Base-by-base conservation (phyloP, 2,797 vertebrate genomes). In the Tinamus major region DNA sequence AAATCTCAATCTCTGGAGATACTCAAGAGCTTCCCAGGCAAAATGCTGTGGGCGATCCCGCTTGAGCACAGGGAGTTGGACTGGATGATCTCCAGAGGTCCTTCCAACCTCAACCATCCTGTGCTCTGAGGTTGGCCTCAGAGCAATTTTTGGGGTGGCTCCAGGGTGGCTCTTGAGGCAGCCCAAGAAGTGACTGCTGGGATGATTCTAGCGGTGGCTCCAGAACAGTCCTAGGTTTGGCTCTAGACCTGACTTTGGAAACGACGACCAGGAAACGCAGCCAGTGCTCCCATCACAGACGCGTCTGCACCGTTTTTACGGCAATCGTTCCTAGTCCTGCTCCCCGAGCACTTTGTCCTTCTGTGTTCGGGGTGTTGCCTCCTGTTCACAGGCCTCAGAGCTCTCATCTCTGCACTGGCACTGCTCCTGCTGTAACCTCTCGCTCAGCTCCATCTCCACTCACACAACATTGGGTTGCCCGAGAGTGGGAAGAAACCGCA, bases 401-500 rank as follows among this genome's bases (percentile, higher is more conserved):
- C 21, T 75, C 31, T 20, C 37, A 33, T 23, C 49, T 64, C 42
- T 10, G 42, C 49, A 17, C 35, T 42, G 53, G 56, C 13, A 11
- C 37, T 75, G 49, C 51, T 69, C 31, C n/a, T 2, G 2, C 44
- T 24, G 14, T 39, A 10, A 0, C 56, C 33, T 69, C 33, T 46
- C 19, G 26, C 16, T 27, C 10, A 31, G 68, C 48, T 69, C 16
- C 26, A 24, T 37, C 80, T 53, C 49, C 29, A 9, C 44, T 48
- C 56, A 26, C 0, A 4, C 49, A 59, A 6, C 10, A 58, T 0
- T 24, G 56, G 18, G 49, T 31, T 27, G 33, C 39, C 13, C 10
- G 1, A 37, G 53, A 41, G 41, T 62, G 46, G 61, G 48, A 44
- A 79, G 68, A 27, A 51, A 33, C 41, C 69, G n/a, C 39, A n/a